Percentiles rank a stretch among this genome's conserved stretches.
Evolutionary conservation across 2,888 invertebrate genomes (phyloP).

Genomic region (Megalurothrips usitatus): DNA sequence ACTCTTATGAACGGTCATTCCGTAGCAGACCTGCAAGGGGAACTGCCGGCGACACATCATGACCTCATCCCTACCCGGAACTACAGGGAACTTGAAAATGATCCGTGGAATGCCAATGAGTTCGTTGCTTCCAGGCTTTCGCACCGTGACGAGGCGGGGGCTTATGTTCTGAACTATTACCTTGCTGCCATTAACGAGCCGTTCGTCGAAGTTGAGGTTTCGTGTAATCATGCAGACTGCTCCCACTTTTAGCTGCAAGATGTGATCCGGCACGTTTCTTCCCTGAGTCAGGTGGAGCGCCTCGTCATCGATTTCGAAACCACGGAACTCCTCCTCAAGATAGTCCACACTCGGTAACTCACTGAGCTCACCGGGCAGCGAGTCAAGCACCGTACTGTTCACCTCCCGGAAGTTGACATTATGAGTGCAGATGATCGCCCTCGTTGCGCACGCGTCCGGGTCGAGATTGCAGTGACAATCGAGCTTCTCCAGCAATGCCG

Average conservation of each 20-base stretch:
- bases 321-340: no score
- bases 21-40: conserved; percentile 27
- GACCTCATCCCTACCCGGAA: neutral
- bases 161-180: neutral
- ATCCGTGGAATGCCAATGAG: neutral
- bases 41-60: neutral
- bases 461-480: no score
- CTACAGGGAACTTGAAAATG: conserved; percentile 1
- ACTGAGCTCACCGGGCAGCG: conserved; percentile 13
- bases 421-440: conserved; percentile 32
- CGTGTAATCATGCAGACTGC: conserved; percentile 23
- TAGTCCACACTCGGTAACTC: conserved; percentile 31
- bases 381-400: conserved; percentile 20
- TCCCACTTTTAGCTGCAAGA: conserved; percentile 26
- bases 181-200: conserved; percentile 30
- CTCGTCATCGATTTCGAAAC: no score
- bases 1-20: conserved; percentile 31
- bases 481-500: no score
- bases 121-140: no score
- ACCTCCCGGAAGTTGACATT: conserved; percentile 33
- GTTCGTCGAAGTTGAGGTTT: conserved; percentile 30
- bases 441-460: conserved; percentile 28
- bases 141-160: neutral
- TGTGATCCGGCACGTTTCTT: conserved; percentile 28
- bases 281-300: no score